phyloP scores from a whole-genome alignment of 2,113 vertebrate species.

The Bubalus kerabau region DNA sequence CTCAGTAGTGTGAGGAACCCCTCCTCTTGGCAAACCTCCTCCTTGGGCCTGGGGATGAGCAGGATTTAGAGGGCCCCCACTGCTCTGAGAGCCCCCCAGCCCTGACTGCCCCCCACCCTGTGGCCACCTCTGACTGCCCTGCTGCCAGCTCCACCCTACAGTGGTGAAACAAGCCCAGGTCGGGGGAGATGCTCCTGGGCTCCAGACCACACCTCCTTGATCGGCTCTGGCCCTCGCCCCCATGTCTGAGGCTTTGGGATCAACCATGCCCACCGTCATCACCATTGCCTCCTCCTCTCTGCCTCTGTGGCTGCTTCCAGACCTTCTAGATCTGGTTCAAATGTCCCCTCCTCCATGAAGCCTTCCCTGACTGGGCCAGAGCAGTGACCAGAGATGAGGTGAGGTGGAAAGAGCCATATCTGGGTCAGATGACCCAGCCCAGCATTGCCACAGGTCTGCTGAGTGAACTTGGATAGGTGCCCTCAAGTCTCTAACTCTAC shows the following conservation, averaged over 20 bases:
- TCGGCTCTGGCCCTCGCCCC: neutral
- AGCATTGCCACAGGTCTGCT: neutral
- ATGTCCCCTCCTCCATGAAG: neutral
- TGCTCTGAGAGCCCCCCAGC: neutral
- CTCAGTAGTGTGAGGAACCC: neutral
- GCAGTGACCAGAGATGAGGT: neutral
- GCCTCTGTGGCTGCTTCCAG: neutral
- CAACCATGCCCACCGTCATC: rapidly evolving
- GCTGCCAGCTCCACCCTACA: neutral
- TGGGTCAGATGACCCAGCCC: neutral
- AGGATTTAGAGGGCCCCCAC: neutral
- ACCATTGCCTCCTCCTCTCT: neutral
- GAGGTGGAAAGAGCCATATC: neutral
- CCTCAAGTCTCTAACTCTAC: neutral
- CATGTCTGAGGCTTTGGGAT: neutral
- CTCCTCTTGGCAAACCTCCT: neutral
- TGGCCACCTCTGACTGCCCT: neutral
- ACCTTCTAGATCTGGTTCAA: neutral
- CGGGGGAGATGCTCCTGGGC: neutral
- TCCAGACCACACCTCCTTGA: neutral
- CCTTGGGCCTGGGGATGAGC: neutral
- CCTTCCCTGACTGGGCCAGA: neutral
- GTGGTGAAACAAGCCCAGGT: neutral
- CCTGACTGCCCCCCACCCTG: neutral
- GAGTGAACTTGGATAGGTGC: neutral